phyloP scores from a whole-genome alignment of 2,113 vertebrate species.

The Mirza zaza region DNA sequence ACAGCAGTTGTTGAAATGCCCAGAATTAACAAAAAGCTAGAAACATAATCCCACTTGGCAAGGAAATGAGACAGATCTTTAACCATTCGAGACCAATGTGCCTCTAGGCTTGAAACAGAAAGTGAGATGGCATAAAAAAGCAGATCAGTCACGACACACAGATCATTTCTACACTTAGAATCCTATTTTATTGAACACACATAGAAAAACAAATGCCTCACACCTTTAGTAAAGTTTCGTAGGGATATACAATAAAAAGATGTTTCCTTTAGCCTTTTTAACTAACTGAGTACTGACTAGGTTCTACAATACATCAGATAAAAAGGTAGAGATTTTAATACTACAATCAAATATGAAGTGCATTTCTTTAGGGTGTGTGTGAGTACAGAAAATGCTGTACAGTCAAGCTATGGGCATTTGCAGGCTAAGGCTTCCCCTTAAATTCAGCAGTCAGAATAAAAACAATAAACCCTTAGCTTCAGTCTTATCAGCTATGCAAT shows the following conservation, averaged over 20 bases:
- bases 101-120: neutral
- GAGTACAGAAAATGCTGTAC: neutral
- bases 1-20: neutral
- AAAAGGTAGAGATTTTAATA: neutral
- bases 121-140: neutral
- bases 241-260: neutral
- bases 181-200: neutral
- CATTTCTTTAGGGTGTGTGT: neutral
- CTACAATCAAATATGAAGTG: neutral
- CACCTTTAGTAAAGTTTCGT: neutral
- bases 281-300: neutral
- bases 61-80: conserved; percentile 34
- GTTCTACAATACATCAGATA: neutral
- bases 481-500: conserved; percentile 46
- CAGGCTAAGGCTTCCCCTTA: neutral
- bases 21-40: conserved; percentile 29
- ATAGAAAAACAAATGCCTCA: neutral
- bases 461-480: conserved; percentile 34
- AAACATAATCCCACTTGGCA: conserved; percentile 17
- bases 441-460: neutral
- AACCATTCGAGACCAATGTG: neutral
- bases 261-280: neutral
- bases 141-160: neutral
- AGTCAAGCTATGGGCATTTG: neutral
- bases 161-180: neutral